These are phyloP conservation scores for Synergus umbraculus DNA, from an alignment of 2,888 invertebrate species.

Conservation along the genomic window DNA sequence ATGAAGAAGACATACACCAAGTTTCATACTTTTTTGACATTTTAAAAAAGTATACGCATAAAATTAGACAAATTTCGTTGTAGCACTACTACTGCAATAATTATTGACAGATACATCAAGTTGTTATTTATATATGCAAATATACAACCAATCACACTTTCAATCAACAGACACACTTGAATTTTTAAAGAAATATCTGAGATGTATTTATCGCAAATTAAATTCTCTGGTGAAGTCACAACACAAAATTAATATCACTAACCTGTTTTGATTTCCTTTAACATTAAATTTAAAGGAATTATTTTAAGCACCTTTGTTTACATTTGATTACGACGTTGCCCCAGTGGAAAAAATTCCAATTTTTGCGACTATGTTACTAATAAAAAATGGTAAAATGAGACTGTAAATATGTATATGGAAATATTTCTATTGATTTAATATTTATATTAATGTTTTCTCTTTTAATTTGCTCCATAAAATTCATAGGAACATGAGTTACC, in stretches of 20 bases:
- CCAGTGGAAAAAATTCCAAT: too few relatives aligned
- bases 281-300: not conserved
- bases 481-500: not conserved
- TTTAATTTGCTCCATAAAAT: not conserved
- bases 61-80: too few relatives aligned
- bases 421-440: not conserved
- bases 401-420: not conserved
- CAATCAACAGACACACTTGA: not conserved
- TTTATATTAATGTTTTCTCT: not conserved
- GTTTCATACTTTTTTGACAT: too few relatives aligned
- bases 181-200: not conserved
- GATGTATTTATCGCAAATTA: not conserved
- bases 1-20: too few relatives aligned
- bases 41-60: too few relatives aligned
- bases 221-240: not conserved
- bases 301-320: not conserved
- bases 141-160: constrained; percentile 3
- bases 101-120: constrained; percentile 4
- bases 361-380: too few relatives aligned
- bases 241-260: too few relatives aligned
- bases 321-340: not conserved
- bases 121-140: not conserved
- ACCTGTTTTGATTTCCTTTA: not conserved
- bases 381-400: too few relatives aligned
- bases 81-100: too few relatives aligned